These are phyloP conservation scores for Trichoplusia ni DNA, from an alignment of 1,140 invertebrate species.

Conservation along the genomic window DNA sequence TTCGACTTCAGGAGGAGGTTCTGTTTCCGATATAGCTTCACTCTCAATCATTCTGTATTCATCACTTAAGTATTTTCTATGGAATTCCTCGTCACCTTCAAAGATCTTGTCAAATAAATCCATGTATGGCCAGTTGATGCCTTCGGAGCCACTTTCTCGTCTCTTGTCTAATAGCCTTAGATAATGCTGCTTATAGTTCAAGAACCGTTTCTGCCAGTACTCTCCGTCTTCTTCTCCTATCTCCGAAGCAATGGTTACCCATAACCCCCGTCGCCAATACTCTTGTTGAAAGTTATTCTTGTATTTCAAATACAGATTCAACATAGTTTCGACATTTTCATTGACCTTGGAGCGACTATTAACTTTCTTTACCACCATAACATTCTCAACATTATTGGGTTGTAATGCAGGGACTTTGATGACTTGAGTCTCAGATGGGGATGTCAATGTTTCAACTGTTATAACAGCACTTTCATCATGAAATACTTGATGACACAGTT, in stretches of 20 bases:
- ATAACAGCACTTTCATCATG: slow-evolving; percentile 52
- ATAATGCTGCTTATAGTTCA: slow-evolving; percentile 74
- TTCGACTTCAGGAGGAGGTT: background rate
- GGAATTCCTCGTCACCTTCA: slow-evolving; percentile 63
- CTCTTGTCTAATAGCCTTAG: slow-evolving; percentile 60
- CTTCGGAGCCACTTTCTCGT: slow-evolving; percentile 45
- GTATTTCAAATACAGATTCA: slow-evolving; percentile 65
- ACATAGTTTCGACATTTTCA: slow-evolving; percentile 62
- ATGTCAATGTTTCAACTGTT: background rate
- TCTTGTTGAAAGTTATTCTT: slow-evolving; percentile 56
- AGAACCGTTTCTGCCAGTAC: slow-evolving; percentile 73
- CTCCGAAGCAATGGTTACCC: slow-evolving; percentile 66
- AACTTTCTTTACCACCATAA: slow-evolving; percentile 52
- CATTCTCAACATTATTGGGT: slow-evolving; percentile 41
- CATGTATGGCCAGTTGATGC: slow-evolving; percentile 69
- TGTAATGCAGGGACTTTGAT: slow-evolving; percentile 39
- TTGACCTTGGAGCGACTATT: slow-evolving; percentile 33
- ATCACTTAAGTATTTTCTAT: slow-evolving; percentile 49
- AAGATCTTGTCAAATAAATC: slow-evolving; percentile 69
- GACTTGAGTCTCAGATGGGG: background rate
- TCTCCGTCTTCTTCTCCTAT: slow-evolving; percentile 61
- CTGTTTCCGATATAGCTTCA: background rate
- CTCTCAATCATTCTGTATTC: background rate
- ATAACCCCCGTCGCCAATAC: slow-evolving; percentile 47
- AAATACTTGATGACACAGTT: slow-evolving; percentile 66